Percentiles rank a stretch among this genome's conserved stretches.
Conservation (phyloP, 2,888 invertebrate genomes). For the Plebejus melissa region DNA sequence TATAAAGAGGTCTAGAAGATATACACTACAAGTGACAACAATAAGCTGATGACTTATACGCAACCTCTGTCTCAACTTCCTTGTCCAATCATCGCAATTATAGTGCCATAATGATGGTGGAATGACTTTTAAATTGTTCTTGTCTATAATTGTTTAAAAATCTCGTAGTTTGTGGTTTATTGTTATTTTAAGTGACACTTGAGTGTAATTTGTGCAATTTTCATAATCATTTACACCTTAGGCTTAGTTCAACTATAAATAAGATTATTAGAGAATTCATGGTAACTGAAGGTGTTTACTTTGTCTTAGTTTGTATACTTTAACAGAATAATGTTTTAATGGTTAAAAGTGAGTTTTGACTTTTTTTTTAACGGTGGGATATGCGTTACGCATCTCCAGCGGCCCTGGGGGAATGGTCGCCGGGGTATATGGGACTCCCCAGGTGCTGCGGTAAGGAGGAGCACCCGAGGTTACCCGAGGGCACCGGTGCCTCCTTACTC, state of each 20-base stretch:
- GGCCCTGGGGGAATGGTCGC: no score
- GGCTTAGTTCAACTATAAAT: neutral
- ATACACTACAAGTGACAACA: neutral
- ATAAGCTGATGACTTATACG: neutral
- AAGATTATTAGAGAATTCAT: no score
- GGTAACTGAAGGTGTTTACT: no score
- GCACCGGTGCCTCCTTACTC: no score
- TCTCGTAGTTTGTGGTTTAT: slow-evolving; percentile 3
- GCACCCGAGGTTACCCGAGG: no score
- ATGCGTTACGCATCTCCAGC: no score
- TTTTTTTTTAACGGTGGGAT: no score
- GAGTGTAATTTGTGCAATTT: slow-evolving; percentile 1
- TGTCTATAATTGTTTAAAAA: slow-evolving; percentile 3
- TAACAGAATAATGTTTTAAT: no score
- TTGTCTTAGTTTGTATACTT: no score
- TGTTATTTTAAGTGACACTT: neutral
- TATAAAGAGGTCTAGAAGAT: neutral
- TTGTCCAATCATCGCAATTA: slow-evolving; percentile 8
- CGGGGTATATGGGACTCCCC: no score
- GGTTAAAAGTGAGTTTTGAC: no score
- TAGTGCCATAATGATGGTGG: neutral
- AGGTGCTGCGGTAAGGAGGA: no score
- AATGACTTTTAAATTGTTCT: slow-evolving; percentile 16
- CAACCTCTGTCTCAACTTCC: slow-evolving; percentile 22
- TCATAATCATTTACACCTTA: neutral